Evolutionary conservation across 2,888 invertebrate species (phyloP).

Genomic region (Beris chalybata): DNA sequence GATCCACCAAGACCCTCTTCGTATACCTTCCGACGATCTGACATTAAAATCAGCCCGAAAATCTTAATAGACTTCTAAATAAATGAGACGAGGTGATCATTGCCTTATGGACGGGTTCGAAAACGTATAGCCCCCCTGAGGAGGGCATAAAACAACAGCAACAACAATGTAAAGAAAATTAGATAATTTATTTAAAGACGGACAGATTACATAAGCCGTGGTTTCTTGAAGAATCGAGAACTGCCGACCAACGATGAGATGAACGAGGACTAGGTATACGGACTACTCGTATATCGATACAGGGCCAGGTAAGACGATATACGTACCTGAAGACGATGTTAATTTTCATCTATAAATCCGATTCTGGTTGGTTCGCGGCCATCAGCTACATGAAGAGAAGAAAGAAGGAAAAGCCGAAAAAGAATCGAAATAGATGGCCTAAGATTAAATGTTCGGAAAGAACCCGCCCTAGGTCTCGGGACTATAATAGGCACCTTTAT

Average conservation of each 20-base stretch:
- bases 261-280: no score
- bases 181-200: slow-evolving; percentile 29
- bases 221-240: no score
- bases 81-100: slow-evolving; percentile 32
- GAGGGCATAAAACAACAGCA: slow-evolving; percentile 19
- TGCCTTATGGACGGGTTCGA: slow-evolving; percentile 15
- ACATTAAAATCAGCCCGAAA: slow-evolving; percentile 34
- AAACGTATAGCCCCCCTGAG: background rate
- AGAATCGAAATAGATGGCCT: slow-evolving; percentile 28
- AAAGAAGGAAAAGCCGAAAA: slow-evolving; percentile 16
- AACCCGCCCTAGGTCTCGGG: slow-evolving; percentile 17
- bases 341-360: background rate
- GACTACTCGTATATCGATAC: no score
- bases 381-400: slow-evolving; percentile 14
- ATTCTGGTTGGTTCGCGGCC: slow-evolving; percentile 20
- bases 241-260: no score
- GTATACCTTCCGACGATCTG: slow-evolving; percentile 11
- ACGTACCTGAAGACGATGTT: no score
- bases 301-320: no score
- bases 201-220: no score
- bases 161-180: slow-evolving; percentile 28
- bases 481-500: no score
- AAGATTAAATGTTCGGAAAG: slow-evolving; percentile 24
- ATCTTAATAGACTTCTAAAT: slow-evolving; percentile 36
- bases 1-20: no score